Evolutionary conservation across 2,113 vertebrate genomes (phyloP).

Genomic region (Mustela lutreola): DNA sequence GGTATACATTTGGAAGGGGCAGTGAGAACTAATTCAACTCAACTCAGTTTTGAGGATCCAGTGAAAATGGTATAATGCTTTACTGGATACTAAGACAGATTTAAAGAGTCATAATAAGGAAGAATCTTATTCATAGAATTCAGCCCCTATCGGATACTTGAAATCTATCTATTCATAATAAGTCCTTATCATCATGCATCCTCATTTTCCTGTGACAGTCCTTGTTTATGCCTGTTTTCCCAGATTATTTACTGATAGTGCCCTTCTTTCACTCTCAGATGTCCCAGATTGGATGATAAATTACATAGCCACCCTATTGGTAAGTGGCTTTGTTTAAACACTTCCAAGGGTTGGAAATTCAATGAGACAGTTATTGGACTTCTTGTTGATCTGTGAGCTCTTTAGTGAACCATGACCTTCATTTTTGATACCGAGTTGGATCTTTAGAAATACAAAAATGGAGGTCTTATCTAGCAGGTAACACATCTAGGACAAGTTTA

Average conservation of each 20-base stretch:
- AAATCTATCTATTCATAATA: neutral
- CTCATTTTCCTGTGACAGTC: neutral
- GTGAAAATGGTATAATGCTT: neutral
- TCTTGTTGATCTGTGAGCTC: neutral
- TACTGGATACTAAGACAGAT: neutral
- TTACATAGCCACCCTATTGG: neutral
- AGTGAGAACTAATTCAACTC: neutral
- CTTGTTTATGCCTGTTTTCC: neutral
- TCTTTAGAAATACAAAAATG: conserved; percentile 48
- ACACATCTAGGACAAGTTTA: neutral
- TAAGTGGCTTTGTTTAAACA: conserved; percentile 47
- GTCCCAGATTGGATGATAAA: neutral
- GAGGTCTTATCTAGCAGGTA: neutral
- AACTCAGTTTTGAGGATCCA: conserved; percentile 10
- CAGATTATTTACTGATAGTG: neutral
- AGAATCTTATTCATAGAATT: neutral
- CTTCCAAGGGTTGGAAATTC: neutral
- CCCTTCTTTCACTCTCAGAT: neutral
- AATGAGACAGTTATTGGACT: neutral
- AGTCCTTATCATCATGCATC: neutral
- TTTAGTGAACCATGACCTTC: neutral
- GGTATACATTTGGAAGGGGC: neutral
- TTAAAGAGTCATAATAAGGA: neutral
- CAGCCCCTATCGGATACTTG: neutral
- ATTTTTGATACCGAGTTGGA: conserved; percentile 5